phyloP scores from a whole-genome alignment of 2,797 vertebrate species.

The Xerus rutilus region DNA sequence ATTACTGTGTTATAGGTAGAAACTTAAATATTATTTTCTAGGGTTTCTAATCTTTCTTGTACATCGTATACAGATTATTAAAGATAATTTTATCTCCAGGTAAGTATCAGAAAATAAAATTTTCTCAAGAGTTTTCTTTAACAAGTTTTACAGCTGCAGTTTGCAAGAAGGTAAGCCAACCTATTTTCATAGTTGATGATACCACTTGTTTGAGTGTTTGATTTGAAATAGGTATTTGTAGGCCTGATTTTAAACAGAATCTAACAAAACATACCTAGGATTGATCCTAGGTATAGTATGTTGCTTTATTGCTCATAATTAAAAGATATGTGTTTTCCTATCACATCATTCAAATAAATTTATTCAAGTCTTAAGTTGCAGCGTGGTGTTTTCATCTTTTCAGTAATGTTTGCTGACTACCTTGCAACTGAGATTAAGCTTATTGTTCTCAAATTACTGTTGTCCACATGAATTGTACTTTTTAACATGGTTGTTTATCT shows the following conservation, averaged over 20 bases:
- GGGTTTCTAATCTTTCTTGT: background rate
- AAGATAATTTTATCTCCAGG: background rate
- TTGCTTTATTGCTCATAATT: background rate
- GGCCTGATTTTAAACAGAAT: background rate
- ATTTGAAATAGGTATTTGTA: background rate
- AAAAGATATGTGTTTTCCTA: background rate
- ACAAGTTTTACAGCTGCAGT: conserved; percentile 92
- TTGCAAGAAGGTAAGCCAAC: conserved; percentile 91
- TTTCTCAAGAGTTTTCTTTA: conserved; percentile 87
- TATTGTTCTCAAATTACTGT: background rate
- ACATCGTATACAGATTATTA: background rate
- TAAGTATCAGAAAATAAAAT: background rate
- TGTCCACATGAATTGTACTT: background rate
- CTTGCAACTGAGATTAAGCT: background rate
- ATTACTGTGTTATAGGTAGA: background rate
- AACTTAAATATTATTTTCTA: background rate
- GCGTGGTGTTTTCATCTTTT: background rate
- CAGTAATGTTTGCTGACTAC: background rate
- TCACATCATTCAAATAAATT: background rate
- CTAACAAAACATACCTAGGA: background rate
- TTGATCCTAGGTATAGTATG: background rate
- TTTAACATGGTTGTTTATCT: background rate
- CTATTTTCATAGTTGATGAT: background rate
- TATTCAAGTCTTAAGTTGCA: background rate
- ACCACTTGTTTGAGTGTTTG: background rate